phyloP scores from a whole-genome alignment of 2,888 invertebrate genomes.

The Abrostola tripartita region DNA sequence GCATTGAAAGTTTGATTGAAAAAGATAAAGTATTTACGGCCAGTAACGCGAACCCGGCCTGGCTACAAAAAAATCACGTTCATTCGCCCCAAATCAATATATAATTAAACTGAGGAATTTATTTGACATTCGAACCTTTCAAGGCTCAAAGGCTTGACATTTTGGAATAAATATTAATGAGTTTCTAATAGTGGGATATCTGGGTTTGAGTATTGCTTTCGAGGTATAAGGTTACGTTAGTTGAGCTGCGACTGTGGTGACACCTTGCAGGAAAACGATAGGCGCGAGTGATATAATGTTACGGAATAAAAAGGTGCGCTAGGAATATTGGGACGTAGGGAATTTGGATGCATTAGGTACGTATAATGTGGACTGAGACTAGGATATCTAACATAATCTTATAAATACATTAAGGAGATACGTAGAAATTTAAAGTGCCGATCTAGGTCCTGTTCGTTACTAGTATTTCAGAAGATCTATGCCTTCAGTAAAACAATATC shows the following conservation, averaged over 20 bases:
- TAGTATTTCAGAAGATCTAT: no score
- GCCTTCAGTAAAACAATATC: no score
- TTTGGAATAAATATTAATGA: conserved; percentile 38
- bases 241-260: conserved; percentile 12
- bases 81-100: conserved; percentile 36
- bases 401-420: no score
- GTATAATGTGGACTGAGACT: no score
- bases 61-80: conserved; percentile 38
- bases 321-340: neutral
- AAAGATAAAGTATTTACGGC: conserved; percentile 34
- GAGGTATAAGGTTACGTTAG: conserved; percentile 21
- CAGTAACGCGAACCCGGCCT: conserved; percentile 25
- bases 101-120: conserved; percentile 51
- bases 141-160: conserved; percentile 14
- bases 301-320: conserved; percentile 30
- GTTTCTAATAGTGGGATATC: conserved; percentile 18
- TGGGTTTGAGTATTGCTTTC: conserved; percentile 17
- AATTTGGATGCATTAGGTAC: no score
- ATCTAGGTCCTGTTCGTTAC: no score
- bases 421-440: no score
- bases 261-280: conserved; percentile 18
- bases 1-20: conserved; percentile 26
- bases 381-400: no score
- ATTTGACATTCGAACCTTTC: conserved; percentile 48
- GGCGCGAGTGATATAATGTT: conserved; percentile 13